Conservation (phyloP, 2,888 invertebrate species). For the Litoditis marina region DNA sequence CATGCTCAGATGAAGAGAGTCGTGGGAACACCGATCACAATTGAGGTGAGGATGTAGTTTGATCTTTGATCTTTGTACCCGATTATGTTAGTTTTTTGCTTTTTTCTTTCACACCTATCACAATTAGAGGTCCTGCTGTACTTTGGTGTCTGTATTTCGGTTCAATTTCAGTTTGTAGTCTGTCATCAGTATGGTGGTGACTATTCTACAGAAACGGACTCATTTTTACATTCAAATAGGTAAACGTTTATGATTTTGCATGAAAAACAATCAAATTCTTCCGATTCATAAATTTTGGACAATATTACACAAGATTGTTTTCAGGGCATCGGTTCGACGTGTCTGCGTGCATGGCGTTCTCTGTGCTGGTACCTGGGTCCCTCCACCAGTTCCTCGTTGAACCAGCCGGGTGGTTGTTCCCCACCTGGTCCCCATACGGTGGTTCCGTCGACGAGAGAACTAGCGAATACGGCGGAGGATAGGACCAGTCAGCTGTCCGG, state of each 20-base stretch:
- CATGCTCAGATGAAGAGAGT: constrained; percentile 45
- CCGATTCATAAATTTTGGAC: no score
- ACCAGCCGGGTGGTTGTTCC: constrained; percentile 13
- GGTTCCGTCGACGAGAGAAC: neutral
- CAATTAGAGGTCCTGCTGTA: no score
- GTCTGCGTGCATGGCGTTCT: constrained; percentile 28
- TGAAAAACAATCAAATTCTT: no score
- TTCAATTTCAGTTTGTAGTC: no score
- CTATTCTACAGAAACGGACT: no score
- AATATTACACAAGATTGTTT: no score
- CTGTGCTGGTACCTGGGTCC: constrained; percentile 53
- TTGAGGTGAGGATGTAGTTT: constrained; percentile 18
- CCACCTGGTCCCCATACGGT: neutral
- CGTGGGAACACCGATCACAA: constrained; percentile 35
- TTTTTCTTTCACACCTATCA: no score
- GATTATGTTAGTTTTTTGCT: neutral
- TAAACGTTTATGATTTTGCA: no score
- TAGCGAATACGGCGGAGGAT: constrained; percentile 9
- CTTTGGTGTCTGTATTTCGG: no score
- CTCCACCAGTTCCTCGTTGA: constrained; percentile 44
- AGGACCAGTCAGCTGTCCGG: constrained; percentile 16
- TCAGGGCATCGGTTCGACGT: no score
- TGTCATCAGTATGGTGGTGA: no score
- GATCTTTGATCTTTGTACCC: neutral
- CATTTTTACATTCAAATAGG: no score